Evolutionary conservation across 2,113 vertebrate species (phyloP), one percentile per base, ranked within the genome.

Genomic region (Vireo altiloquus): DNA sequence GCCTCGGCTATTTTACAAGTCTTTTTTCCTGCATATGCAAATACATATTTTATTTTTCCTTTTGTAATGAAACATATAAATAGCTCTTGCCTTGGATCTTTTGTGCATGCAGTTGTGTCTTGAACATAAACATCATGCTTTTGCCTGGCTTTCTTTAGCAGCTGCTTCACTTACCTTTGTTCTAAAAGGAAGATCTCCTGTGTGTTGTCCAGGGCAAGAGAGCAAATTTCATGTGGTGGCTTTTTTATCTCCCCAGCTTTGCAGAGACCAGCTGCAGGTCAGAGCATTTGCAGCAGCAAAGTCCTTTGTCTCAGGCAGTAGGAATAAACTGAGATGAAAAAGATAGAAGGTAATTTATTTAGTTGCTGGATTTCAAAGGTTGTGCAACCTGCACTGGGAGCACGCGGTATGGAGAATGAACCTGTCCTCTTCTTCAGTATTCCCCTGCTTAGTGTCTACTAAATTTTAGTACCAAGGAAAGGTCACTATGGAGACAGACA

Each of bases 1-100:
- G 53, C 92, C 79, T 90, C 1, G 0, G 71, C 78, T 90, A 52
- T 82, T 93, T 88, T 88, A 90, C 68, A 60, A 95, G 65, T 52
- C 84, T 60, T 61, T 88, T 65, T 94, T 92, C 86, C 82, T 96
- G 66, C 53, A 65, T 76, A 94, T 94, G 92, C 94, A 95, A 96
- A 95, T 89, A 8, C 1, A 1, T 46, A 10, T 13, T 85, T 69
- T 78, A 52, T 82, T 68, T 49, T 33, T 21, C 68, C 46, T 95
- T 93, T 82, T 72, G n/a, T 72, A 90, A 40, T 85, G 61, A 57
- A 91, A 90, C 49, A 10, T 46, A 80, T 74, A 84, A 96, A 92
- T 84, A 95, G 70, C 74, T 94, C 65, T 56, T 70, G 39, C 66
- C 64, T 86, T 80, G 64, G 31, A 82, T 90, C 37, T 80, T 86